Percentiles rank a stretch among this genome's conserved stretches.
Evolutionary conservation across 2,888 invertebrate genomes (phyloP).

Genomic region (Melanophora roralis): DNA sequence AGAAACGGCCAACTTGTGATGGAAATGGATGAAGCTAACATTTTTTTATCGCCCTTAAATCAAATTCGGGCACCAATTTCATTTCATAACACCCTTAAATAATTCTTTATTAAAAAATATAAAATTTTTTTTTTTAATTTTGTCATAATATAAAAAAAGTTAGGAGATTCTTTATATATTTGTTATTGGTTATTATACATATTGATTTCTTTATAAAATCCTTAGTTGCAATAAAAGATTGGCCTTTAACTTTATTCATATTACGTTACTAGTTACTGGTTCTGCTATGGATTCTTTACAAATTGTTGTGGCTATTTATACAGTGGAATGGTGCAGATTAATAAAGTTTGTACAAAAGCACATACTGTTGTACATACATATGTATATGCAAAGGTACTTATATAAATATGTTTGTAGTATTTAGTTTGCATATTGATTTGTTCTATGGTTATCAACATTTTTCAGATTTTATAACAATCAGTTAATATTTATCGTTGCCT

Average conservation of each 20-base stretch:
- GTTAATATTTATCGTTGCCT: constrained; percentile 71
- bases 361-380: constrained; percentile 1
- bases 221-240: constrained; percentile 33
- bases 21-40: too few species aligned
- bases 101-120: too few species aligned
- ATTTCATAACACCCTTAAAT: too few species aligned
- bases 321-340: constrained; percentile 29
- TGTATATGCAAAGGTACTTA: background rate
- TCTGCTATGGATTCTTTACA: constrained; percentile 19
- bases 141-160: too few species aligned
- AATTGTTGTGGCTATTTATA: constrained; percentile 10
- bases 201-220: constrained; percentile 16
- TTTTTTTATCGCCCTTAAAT: too few species aligned
- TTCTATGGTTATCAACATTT: constrained; percentile 60
- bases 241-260: constrained; percentile 46
- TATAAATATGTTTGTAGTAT: background rate
- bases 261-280: background rate
- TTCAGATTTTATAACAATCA: constrained; percentile 68
- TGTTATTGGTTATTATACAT: background rate
- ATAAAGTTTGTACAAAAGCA: constrained; percentile 26
- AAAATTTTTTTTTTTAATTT: too few species aligned
- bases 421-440: background rate
- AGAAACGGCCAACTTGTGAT: too few species aligned
- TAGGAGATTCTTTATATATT: constrained; percentile 17
- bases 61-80: too few species aligned